These are phyloP conservation scores for Drosophila longiperda DNA, from an alignment of 2,888 invertebrate species.

Conservation along the genomic window DNA sequence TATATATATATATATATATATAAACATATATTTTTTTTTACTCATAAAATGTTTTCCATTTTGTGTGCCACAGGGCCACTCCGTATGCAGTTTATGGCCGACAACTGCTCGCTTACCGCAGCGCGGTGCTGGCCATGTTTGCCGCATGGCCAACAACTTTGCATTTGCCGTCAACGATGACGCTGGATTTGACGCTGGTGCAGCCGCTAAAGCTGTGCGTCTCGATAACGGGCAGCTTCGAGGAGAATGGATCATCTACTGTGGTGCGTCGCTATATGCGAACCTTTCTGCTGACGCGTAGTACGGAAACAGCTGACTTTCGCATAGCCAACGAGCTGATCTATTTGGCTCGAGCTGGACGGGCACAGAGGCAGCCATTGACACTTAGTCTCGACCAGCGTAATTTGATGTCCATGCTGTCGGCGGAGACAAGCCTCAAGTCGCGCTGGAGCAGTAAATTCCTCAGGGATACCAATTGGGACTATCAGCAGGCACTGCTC, in stretches of 20 bases:
- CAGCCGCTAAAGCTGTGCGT: slow-evolving; percentile 12
- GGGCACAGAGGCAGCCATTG: background rate
- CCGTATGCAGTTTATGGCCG: slow-evolving; percentile 22
- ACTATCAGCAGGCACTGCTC: slow-evolving; percentile 46
- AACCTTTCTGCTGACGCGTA: slow-evolving; percentile 33
- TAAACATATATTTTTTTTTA: background rate
- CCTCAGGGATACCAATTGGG: slow-evolving; percentile 51
- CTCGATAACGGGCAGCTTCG: slow-evolving; percentile 40
- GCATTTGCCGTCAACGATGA: slow-evolving; percentile 43
- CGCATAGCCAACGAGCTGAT: slow-evolving; percentile 51
- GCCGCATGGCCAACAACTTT: slow-evolving; percentile 34
- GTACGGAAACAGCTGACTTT: slow-evolving; percentile 20
- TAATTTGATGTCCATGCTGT: slow-evolving; percentile 21
- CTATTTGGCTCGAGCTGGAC: slow-evolving; percentile 27
- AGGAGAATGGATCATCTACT: slow-evolving; percentile 14
- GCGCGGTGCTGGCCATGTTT: slow-evolving; percentile 31
- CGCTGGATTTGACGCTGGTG: slow-evolving; percentile 40
- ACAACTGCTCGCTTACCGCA: slow-evolving; percentile 20
- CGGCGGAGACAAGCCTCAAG: slow-evolving; percentile 38
- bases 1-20: too few species aligned
- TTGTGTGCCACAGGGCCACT: slow-evolving; percentile 12
- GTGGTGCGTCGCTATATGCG: slow-evolving; percentile 40
- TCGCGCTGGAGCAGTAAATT: slow-evolving; percentile 37
- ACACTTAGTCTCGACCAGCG: slow-evolving; percentile 21
- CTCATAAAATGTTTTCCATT: background rate